Conservation (phyloP, 2,113 vertebrate species). For the Microcebus ravelobensis region DNA sequence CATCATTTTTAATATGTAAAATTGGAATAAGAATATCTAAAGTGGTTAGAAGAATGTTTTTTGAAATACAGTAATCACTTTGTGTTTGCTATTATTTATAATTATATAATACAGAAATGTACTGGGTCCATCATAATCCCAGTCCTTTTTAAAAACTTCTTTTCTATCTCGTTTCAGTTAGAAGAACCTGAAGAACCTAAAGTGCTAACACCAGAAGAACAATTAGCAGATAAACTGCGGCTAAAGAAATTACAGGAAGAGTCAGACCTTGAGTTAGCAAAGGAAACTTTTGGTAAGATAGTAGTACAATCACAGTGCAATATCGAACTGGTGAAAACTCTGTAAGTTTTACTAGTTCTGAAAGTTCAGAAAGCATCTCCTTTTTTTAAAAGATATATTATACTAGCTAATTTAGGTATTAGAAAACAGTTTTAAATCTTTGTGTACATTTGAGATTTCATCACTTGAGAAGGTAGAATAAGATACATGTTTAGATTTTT, state of each 20-base stretch:
- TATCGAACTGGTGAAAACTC: neutral
- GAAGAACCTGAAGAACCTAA: constrained; percentile 85
- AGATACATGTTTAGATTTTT: constrained; percentile 40
- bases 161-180: constrained; percentile 80
- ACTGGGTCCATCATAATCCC: neutral
- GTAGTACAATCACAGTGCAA: accelerated
- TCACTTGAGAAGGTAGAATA: neutral
- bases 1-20: neutral
- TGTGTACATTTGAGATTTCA: neutral
- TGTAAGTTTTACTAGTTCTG: neutral
- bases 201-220: constrained; percentile 91
- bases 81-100: neutral
- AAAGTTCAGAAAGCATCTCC: neutral
- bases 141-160: constrained; percentile 33
- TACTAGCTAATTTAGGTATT: neutral
- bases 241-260: constrained; percentile 96
- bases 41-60: neutral
- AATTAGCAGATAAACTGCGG: constrained; percentile 93
- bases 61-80: neutral
- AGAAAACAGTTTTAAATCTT: constrained; percentile 27
- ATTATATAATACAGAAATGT: neutral
- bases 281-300: constrained; percentile 96
- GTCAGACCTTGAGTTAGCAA: constrained; percentile 94
- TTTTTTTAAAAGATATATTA: neutral
- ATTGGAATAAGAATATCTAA: neutral